These are phyloP conservation scores for Allolobophora icterica DNA, from an alignment of 2,888 invertebrate species.

Conservation along the genomic window DNA sequence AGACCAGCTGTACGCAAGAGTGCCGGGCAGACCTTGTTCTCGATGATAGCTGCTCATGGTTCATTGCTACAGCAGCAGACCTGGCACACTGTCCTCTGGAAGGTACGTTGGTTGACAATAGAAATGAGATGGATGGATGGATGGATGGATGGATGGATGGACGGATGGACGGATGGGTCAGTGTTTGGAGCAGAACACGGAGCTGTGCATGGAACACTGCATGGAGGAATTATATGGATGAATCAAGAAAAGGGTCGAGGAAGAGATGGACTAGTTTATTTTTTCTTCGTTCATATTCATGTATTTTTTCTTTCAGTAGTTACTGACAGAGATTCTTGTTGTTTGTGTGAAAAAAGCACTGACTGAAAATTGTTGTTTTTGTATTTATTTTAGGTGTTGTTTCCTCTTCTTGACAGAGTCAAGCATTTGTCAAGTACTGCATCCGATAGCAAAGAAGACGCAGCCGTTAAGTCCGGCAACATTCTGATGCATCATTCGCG, in stretches of 20 bases:
- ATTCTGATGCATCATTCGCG: constrained; percentile 96
- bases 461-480: constrained; percentile 71
- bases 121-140: not conserved
- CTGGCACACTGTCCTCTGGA: constrained; percentile 93
- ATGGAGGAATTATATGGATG: not conserved
- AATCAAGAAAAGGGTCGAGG: too few species aligned
- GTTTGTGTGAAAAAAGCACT: too few species aligned
- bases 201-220: too few species aligned
- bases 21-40: constrained; percentile 95
- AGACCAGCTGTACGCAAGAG: constrained; percentile 95
- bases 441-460: constrained; percentile 63
- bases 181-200: too few species aligned
- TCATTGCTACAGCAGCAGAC: constrained; percentile 83
- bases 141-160: not conserved
- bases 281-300: not conserved
- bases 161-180: too few species aligned
- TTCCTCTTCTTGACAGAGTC: constrained; percentile 92
- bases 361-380: not conserved
- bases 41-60: constrained; percentile 95
- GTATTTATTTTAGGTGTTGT: constrained; percentile 75
- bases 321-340: not conserved
- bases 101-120: constrained; percentile 67
- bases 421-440: constrained; percentile 70
- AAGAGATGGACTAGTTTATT: not conserved
- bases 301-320: not conserved